Evolutionary conservation across 1,140 invertebrate genomes (phyloP).

Genomic region (Hypothenemus hampei): DNA sequence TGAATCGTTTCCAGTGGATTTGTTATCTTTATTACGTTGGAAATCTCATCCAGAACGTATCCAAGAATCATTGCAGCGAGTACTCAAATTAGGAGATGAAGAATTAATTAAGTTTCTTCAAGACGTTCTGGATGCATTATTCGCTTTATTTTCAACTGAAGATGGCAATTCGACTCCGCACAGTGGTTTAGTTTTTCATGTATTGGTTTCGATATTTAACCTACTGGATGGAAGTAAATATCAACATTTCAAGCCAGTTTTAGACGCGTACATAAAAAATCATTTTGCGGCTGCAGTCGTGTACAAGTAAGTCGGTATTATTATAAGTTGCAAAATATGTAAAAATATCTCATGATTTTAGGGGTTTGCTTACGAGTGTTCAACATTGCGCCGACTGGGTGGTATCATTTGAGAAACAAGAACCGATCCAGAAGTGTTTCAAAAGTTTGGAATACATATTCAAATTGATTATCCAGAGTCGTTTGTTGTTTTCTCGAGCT

Average conservation of each 20-base stretch:
- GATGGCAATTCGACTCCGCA: constrained; percentile 74
- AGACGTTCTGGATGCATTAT: constrained; percentile 91
- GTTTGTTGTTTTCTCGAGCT: constrained; percentile 80
- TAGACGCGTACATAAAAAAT: constrained; percentile 92
- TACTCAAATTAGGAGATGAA: constrained; percentile 74
- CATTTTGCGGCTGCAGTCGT: constrained; percentile 94
- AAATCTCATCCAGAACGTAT: constrained; percentile 80
- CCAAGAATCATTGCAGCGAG: constrained; percentile 74
- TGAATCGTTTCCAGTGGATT: constrained; percentile 61
- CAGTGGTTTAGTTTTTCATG: constrained; percentile 61
- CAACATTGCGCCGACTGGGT: constrained; percentile 88
- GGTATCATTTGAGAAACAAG: constrained; percentile 76
- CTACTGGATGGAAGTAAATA: constrained; percentile 88
- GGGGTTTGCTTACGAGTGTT: constrained; percentile 79
- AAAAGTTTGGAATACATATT: constrained; percentile 91
- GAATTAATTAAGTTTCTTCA: constrained; percentile 96
- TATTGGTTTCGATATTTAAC: constrained; percentile 86
- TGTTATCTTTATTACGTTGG: constrained; percentile 87
- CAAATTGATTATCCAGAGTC: constrained; percentile 90
- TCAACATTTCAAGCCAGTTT: constrained; percentile 91
- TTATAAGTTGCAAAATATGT: too few relatives aligned
- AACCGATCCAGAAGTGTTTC: constrained; percentile 86
- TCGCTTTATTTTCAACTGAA: constrained; percentile 90
- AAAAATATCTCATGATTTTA: too few relatives aligned
- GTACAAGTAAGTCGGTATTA: constrained; percentile 71